Percentiles rank a stretch among this genome's conserved stretches.
phyloP scores from a whole-genome alignment of 2,888 invertebrate genomes.

The Sesamia inferens region DNA sequence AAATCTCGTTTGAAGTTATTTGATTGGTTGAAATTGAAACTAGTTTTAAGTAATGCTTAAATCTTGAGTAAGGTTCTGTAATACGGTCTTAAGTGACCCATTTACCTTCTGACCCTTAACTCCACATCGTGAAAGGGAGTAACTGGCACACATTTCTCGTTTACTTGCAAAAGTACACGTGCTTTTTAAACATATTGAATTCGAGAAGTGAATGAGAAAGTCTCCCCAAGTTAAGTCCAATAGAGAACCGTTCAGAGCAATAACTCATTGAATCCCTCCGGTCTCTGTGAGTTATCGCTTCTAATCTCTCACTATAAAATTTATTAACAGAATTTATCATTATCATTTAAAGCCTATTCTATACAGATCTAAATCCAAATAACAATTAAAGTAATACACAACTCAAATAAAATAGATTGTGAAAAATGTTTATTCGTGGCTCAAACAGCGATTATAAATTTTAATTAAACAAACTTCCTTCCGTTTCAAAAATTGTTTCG shows the following conservation, averaged over 20 bases:
- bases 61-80: too few relatives aligned
- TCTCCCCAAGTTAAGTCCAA: neutral
- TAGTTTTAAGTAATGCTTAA: too few relatives aligned
- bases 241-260: slow-evolving; percentile 1
- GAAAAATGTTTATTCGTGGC: slow-evolving; percentile 35
- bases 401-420: slow-evolving; percentile 37
- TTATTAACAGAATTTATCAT: slow-evolving; percentile 8
- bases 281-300: slow-evolving; percentile 1
- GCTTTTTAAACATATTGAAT: neutral
- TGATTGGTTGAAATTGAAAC: too few relatives aligned
- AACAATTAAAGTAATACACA: slow-evolving; percentile 10
- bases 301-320: neutral
- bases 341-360: neutral
- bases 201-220: slow-evolving; percentile 4
- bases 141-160: slow-evolving; percentile 44
- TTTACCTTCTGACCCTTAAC: slow-evolving; percentile 48
- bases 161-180: slow-evolving; percentile 37
- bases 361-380: neutral
- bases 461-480: slow-evolving; percentile 42
- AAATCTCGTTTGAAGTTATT: too few relatives aligned
- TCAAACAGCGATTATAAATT: slow-evolving; percentile 40
- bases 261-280: slow-evolving; percentile 4
- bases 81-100: slow-evolving; percentile 36
- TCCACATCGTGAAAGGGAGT: slow-evolving; percentile 45
- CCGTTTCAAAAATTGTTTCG: slow-evolving; percentile 42